Base-by-base conservation (phyloP, 2,797 vertebrate species). In the Pipistrellus kuhlii region DNA sequence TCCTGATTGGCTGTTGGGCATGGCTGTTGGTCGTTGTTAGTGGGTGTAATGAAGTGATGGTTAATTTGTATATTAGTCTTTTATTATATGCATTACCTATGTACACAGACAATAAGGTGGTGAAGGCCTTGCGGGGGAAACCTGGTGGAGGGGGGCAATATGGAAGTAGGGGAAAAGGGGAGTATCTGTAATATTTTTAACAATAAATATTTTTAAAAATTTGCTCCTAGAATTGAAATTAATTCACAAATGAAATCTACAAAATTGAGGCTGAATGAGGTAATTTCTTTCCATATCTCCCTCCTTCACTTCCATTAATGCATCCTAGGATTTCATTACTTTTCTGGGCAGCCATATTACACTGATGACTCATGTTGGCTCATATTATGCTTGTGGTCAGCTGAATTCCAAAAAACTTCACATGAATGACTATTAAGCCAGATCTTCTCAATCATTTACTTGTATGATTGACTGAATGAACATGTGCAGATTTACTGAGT, bases 331-430 rank as follows among this genome's bases (percentile, higher is more conserved):
- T 76, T 69, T 85, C 44, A 27, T 80, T 66, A 57, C n/a, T 90
- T 71, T 78, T 53, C 80, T 46, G 44, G 66, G 81, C 75, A 72
- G 71, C 68, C 71, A 41, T 18, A 44, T 46, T 72, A 5, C 38
- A 81, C 3, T 51, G 85, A 73, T 91, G 91, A 94, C 81, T 92
- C 76, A 76, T 20, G 27, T 76, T 96, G 80, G 86, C 91, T 92
- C 83, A 30, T 2, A 35, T 15, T 48, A 14, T 44, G 35, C 64
- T 77, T 91, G 91, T 89, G 89, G 94, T 86, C 38, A 6, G 48
- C 68, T 90, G 62, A 89, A 73, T 93, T 94, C 90, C 83, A 88
- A 89, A 95, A 85, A 48, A 84, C 66, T 94, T 68, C 62, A 69
- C 30, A 9, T 18, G 71, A 76, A 90, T 55, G 88, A 46, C 51